A percentile compares a stretch with the other conserved stretches of the same genome.
Evolutionary conservation across 2,888 invertebrate genomes (phyloP).

Genomic region (Xylocampa areola): DNA sequence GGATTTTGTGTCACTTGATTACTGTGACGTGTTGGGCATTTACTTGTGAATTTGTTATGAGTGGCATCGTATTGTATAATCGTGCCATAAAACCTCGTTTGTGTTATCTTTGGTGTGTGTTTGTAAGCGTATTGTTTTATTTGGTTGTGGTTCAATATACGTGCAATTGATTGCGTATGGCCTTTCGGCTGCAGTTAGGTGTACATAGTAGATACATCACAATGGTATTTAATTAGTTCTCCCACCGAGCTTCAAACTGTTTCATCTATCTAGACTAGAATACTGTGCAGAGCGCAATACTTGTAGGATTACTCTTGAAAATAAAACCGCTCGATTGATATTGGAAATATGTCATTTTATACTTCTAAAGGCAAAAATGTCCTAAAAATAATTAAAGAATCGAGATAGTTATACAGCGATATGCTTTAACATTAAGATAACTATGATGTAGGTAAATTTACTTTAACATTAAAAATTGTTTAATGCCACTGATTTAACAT

Average conservation of each 20-base stretch:
- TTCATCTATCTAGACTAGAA: constrained; percentile 14
- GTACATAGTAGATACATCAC: constrained; percentile 33
- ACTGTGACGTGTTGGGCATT: constrained; percentile 43
- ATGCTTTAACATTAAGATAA: no score
- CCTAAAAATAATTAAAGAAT: no score
- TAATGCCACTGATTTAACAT: no score
- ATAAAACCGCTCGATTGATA: no score
- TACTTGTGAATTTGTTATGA: constrained; percentile 51
- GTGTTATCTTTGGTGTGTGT: constrained; percentile 11
- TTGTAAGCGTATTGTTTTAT: constrained; percentile 8
- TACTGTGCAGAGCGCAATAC: constrained; percentile 18
- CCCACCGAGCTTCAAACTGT: constrained; percentile 11
- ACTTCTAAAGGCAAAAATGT: no score
- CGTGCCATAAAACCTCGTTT: constrained; percentile 9
- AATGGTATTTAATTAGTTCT: constrained; percentile 34
- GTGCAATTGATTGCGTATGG: constrained; percentile 23
- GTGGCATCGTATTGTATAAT: constrained; percentile 39
- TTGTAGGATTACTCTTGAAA: no score
- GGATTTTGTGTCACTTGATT: constrained; percentile 48
- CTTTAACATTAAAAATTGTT: no score
- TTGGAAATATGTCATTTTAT: no score
- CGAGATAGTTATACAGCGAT: no score
- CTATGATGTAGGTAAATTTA: no score
- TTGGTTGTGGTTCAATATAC: constrained; percentile 1
- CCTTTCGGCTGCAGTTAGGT: constrained; percentile 16